Evolutionary conservation across 1,140 invertebrate species (phyloP).

Genomic region (Drosophila nigrodunni): DNA sequence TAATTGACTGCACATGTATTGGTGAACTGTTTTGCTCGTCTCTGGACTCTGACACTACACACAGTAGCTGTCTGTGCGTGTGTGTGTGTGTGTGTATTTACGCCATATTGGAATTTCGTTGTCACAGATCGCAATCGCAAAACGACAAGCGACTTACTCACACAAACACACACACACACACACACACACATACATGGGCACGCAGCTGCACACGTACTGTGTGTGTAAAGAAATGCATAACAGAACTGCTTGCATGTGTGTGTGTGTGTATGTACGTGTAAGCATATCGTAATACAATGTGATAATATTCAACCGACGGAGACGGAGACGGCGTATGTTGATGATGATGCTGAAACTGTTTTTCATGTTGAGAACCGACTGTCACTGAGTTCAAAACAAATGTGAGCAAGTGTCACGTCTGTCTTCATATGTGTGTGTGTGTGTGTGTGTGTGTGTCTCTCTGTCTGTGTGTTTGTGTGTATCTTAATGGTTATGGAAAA

Average conservation of each 20-base stretch:
- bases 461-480: constrained; percentile 18
- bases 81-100: constrained; percentile 22
- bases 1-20: constrained; percentile 79
- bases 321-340: constrained; percentile 36
- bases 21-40: constrained; percentile 55
- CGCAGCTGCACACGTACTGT: constrained; percentile 22
- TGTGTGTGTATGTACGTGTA: constrained; percentile 22
- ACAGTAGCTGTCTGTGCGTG: constrained; percentile 5
- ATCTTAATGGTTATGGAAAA: constrained; percentile 75
- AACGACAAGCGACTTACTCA: constrained; percentile 16
- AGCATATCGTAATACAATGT: constrained; percentile 76
- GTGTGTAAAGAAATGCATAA: constrained; percentile 40
- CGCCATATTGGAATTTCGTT: constrained; percentile 81
- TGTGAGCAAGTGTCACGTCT: constrained; percentile 44
- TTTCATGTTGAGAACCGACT: constrained; percentile 40
- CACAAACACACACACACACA: constrained; percentile 24
- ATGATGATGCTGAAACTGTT: constrained; percentile 31
- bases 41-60: constrained; percentile 68
- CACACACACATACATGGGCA: constrained; percentile 40
- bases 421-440: constrained; percentile 28
- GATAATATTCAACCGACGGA: constrained; percentile 52
- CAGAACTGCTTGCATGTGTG: constrained; percentile 35
- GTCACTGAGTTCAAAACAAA: constrained; percentile 63
- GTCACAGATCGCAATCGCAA: constrained; percentile 68
- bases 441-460: constrained; percentile 18